Percentiles rank a stretch among this genome's conserved stretches.
Evolutionary conservation across 2,797 vertebrate species (phyloP).

Genomic region (Buphagus erythrorhynchus): DNA sequence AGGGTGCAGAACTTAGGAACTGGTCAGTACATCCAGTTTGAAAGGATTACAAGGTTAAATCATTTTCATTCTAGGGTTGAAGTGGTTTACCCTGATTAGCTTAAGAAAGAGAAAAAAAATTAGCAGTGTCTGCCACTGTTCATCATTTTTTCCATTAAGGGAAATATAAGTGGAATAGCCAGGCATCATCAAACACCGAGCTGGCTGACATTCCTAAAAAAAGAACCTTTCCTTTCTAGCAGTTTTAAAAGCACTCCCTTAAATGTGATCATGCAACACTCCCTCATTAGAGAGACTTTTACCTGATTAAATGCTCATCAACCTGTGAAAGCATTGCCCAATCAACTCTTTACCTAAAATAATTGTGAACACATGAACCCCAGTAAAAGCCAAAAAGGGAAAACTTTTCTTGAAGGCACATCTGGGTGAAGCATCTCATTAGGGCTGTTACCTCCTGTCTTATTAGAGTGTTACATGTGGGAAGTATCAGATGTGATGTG

Average conservation of each 20-base stretch:
- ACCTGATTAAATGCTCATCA: constrained; percentile 7
- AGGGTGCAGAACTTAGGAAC: not conserved
- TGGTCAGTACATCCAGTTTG: not conserved
- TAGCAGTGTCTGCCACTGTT: not conserved
- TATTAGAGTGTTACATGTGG: not conserved
- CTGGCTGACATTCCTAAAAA: not conserved
- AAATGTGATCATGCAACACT: not conserved
- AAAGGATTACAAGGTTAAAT: not conserved
- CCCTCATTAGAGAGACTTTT: constrained; percentile 4
- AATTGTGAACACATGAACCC: not conserved
- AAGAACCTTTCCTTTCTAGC: not conserved
- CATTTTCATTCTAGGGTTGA: not conserved
- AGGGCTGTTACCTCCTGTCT: not conserved
- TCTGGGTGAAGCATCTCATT: not conserved
- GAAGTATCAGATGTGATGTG: not conserved
- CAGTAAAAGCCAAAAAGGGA: not conserved
- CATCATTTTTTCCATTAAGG: not conserved
- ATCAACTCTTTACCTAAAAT: not conserved
- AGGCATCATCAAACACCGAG: not conserved
- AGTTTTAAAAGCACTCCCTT: not conserved
- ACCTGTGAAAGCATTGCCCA: not conserved
- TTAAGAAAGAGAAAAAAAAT: not conserved
- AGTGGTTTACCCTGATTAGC: not conserved
- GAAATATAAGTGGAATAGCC: not conserved
- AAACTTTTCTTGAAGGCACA: not conserved